Evolutionary conservation across 2,797 vertebrate genomes (phyloP), one percentile per base, ranked within the genome.

Genomic region (Nannoperca obscura): DNA sequence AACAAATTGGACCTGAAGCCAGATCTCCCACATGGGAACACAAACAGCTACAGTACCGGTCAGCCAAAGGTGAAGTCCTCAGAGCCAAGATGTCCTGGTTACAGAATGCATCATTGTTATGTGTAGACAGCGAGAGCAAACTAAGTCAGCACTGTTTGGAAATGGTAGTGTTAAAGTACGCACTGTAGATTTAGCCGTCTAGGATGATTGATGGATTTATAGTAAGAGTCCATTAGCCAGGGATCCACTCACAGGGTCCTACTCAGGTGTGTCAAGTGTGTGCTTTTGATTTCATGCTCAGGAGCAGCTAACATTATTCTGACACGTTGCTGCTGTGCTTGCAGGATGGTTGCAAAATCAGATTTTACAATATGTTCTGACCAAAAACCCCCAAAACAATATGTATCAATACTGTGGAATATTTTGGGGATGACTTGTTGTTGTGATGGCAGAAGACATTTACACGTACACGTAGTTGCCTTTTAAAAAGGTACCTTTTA

Each of bases 51-150:
- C 57, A 40, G 62, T 5, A 24, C 32, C 7, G 40, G 69, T 81
- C 76, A 80, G 82, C 79, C 82, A 90, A 85, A 86, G 82, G 82
- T 82, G 58, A 86, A 9, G 63, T 70, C 77, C 69, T 82, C 81
- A 19, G 68, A 82, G 83, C 83, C 81, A 71, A 54, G 15, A 49
- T 5, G 14, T 15, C 14, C 40, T 20, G 15, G 22, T 49, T 24
- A 34, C 46, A 72, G 13, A 40, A 40, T 52, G 36, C 72, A 38
- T 71, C 57, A 44, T 17, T 7, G 17, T 36, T 57, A 47, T 40
- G 22, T 38, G 30, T 27, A 42, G n/a, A 62, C 20, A 67, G 15
- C 36, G 47, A 8, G 24, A 64, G 60, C 52, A 57, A 65, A 63
- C 32, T 64, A 59, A 46, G 12, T 65, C 63, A 67, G 19, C 36